phyloP scores from a whole-genome alignment of 2,888 invertebrate genomes.

The Marronus borbonicus region DNA sequence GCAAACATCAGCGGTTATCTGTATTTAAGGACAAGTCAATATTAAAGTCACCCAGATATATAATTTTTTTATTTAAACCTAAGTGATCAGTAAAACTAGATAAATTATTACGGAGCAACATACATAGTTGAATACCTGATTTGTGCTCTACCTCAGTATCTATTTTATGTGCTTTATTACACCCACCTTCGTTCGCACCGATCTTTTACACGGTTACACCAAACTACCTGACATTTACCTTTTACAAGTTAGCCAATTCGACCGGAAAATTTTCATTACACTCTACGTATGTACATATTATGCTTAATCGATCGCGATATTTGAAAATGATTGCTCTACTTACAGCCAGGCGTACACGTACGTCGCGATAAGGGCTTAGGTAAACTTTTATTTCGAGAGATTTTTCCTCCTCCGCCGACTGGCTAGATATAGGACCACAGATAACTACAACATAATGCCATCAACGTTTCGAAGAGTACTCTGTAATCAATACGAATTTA shows the following conservation, averaged over 20 bases:
- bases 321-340: conserved; percentile 22
- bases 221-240: conserved; percentile 5
- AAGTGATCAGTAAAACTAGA: no score
- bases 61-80: no score
- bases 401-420: neutral
- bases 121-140: no score
- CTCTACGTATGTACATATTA: neutral
- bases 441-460: conserved; percentile 8
- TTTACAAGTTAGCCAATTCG: neutral
- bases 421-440: neutral
- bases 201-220: neutral
- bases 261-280: neutral
- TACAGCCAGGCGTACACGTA: neutral
- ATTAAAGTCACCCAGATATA: no score
- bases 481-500: conserved; percentile 13
- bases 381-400: neutral
- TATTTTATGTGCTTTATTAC: no score
- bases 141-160: no score
- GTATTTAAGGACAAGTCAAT: no score
- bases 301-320: conserved; percentile 11
- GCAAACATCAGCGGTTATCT: no score
- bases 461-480: conserved; percentile 9
- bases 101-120: no score
- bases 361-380: neutral
- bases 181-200: no score